These are phyloP conservation scores for Acanthococcus lagerstroemiae DNA, from an alignment of 2,888 invertebrate genomes.

Conservation along the genomic window DNA sequence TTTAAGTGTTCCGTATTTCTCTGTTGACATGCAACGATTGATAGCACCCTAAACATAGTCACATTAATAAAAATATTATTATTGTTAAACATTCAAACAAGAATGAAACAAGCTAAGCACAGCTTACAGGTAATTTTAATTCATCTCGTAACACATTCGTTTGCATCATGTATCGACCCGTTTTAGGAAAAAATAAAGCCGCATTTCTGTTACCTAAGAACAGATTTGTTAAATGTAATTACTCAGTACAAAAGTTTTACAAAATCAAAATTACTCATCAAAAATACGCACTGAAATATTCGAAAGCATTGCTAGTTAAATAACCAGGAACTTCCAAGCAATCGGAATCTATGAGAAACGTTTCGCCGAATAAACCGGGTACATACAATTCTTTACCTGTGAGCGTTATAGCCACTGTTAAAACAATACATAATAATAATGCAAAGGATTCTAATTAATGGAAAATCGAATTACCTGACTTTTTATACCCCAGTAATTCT, in stretches of 20 bases:
- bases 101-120: too few species aligned
- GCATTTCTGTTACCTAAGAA: neutral
- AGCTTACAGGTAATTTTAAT: neutral
- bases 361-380: neutral
- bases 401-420: neutral
- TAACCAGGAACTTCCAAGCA: neutral
- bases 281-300: neutral
- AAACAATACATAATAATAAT: neutral
- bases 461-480: neutral
- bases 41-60: neutral
- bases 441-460: neutral
- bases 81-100: neutral
- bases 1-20: neutral
- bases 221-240: neutral
- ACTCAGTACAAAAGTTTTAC: neutral
- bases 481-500: neutral
- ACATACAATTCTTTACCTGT: neutral
- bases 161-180: neutral
- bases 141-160: neutral
- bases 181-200: neutral
- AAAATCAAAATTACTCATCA: neutral
- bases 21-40: neutral
- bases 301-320: neutral
- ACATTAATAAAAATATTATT: neutral
- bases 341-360: neutral